Conservation (phyloP, 2,113 vertebrate species). For the Corythornis vintsioides region DNA sequence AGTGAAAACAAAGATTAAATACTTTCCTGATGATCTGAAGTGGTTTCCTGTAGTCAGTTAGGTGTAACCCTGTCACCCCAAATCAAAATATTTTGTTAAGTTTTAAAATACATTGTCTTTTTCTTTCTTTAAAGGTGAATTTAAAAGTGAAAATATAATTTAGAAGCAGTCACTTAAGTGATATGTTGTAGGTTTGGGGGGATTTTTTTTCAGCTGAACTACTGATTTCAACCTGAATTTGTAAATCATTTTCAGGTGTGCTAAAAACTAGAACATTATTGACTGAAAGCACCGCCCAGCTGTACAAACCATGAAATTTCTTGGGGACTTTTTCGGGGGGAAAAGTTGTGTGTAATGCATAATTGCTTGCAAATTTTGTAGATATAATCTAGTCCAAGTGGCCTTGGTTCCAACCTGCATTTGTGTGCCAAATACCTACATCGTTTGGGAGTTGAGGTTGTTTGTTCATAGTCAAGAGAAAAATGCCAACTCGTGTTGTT, state of each 20-base stretch:
- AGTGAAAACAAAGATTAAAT: not conserved
- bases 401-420: not conserved
- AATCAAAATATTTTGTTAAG: not conserved
- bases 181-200: not conserved
- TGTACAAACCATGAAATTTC: not conserved
- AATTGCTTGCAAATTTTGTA: not conserved
- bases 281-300: not conserved
- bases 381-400: not conserved
- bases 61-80: not conserved
- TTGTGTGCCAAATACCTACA: not conserved
- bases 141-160: not conserved
- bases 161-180: not conserved
- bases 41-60: not conserved
- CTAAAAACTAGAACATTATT: not conserved
- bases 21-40: not conserved
- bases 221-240: constrained; percentile 16
- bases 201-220: not conserved
- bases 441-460: not conserved
- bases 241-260: not conserved
- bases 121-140: not conserved
- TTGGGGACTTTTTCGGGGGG: not conserved
- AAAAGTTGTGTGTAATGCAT: not conserved
- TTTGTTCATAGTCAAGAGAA: not conserved
- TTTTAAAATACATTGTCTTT: not conserved
- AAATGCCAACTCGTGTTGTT: not conserved